Evolutionary conservation across 2,888 invertebrate species (phyloP).

Genomic region (Drosophila multiciliata): DNA sequence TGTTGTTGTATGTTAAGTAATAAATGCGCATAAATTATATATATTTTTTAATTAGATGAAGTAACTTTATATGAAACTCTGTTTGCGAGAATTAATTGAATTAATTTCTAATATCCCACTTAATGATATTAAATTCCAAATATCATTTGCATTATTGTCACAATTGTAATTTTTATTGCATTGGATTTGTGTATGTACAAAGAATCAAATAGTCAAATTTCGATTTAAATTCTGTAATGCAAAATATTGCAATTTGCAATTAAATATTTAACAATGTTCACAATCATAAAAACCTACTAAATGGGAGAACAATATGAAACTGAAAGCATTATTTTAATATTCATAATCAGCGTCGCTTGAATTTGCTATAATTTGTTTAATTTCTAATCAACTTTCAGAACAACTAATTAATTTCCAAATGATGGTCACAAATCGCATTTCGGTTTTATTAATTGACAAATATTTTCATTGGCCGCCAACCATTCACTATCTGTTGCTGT

Average conservation of each 20-base stretch:
- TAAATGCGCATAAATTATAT: conserved; percentile 9
- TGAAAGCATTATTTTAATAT: neutral
- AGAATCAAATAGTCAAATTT: neutral
- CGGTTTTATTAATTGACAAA: conserved; percentile 59
- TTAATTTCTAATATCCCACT: neutral
- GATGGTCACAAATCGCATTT: conserved; percentile 24
- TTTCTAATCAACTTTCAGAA: conserved; percentile 21
- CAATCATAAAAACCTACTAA: conserved; percentile 2
- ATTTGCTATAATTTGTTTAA: conserved; percentile 7
- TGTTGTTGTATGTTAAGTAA: conserved; percentile 2
- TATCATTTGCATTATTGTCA: neutral
- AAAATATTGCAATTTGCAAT: neutral
- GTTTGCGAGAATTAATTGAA: neutral
- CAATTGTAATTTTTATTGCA: neutral
- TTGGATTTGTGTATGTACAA: neutral
- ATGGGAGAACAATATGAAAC: neutral
- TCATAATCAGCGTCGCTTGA: neutral
- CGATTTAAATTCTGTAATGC: neutral
- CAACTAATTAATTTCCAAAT: conserved; percentile 37
- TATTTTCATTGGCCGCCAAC: conserved; percentile 52
- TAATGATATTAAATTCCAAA: neutral
- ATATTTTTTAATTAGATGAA: neutral
- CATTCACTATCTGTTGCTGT: conserved; percentile 13
- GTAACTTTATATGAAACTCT: neutral
- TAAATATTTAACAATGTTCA: neutral